Conservation (phyloP, 2,797 vertebrate species). For the Poeciliopsis turneri region DNA sequence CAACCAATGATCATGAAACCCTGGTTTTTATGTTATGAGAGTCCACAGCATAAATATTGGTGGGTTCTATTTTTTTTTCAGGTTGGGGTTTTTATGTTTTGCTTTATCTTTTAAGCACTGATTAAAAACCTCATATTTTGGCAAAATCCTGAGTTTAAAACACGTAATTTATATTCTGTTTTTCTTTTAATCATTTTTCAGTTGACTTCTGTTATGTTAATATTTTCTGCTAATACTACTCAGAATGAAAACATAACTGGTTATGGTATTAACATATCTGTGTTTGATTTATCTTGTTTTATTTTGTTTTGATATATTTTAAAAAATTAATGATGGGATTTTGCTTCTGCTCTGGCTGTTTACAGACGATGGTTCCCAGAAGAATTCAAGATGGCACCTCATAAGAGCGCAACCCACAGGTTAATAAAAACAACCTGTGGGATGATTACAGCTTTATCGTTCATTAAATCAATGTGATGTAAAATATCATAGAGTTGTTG, state of each 20-base stretch:
- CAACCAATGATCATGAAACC: background rate
- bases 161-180: background rate
- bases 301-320: background rate
- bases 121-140: background rate
- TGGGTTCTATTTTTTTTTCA: background rate
- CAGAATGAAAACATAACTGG: background rate
- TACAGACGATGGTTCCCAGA: constrained; percentile 93
- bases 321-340: background rate
- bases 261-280: background rate
- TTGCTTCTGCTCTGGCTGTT: constrained; percentile 7
- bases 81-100: background rate
- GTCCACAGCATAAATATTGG: background rate
- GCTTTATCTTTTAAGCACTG: background rate
- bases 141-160: background rate
- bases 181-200: background rate
- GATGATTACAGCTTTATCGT: background rate
- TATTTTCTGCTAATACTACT: background rate
- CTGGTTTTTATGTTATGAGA: background rate
- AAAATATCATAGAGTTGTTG: background rate
- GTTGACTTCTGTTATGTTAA: background rate
- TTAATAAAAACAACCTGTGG: constrained; percentile 49
- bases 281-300: background rate
- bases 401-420: constrained; percentile 94
- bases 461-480: background rate
- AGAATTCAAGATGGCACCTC: constrained; percentile 87